Conservation (phyloP, 2,888 invertebrate species). For the Melanchra persicariae region DNA sequence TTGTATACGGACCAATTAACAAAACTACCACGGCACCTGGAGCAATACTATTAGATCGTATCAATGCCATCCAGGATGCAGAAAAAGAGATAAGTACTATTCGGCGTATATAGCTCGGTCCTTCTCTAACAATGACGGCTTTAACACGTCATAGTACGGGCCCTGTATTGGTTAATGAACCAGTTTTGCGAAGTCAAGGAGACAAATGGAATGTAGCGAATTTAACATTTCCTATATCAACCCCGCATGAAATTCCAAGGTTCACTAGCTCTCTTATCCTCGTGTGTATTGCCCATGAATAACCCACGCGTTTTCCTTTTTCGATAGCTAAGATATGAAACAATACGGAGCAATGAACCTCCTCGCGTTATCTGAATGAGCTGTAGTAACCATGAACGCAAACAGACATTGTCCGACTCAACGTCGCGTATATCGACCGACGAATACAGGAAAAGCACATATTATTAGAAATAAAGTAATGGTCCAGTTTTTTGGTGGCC, state of each 20-base stretch:
- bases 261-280: neutral
- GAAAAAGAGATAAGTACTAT: no score
- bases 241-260: slow-evolving; percentile 26
- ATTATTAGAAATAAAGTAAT: slow-evolving; percentile 2
- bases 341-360: slow-evolving; percentile 53
- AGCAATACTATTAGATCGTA: no score
- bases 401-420: slow-evolving; percentile 35
- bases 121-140: neutral
- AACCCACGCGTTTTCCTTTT: slow-evolving; percentile 32
- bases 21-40: no score
- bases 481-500: neutral
- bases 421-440: slow-evolving; percentile 13
- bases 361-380: slow-evolving; percentile 42
- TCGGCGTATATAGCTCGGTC: no score
- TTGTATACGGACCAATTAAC: no score
- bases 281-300: slow-evolving; percentile 27
- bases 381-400: slow-evolving; percentile 24
- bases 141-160: neutral
- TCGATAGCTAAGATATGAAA: slow-evolving; percentile 44
- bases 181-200: neutral
- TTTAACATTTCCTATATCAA: slow-evolving; percentile 9
- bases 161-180: neutral
- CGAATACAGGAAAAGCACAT: neutral
- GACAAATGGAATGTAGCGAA: neutral
- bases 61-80: no score